These are phyloP conservation scores for Hippasteria phrygiana DNA, from an alignment of 53 echinoderm and acorn worm genomes.

Conservation along the genomic window DNA sequence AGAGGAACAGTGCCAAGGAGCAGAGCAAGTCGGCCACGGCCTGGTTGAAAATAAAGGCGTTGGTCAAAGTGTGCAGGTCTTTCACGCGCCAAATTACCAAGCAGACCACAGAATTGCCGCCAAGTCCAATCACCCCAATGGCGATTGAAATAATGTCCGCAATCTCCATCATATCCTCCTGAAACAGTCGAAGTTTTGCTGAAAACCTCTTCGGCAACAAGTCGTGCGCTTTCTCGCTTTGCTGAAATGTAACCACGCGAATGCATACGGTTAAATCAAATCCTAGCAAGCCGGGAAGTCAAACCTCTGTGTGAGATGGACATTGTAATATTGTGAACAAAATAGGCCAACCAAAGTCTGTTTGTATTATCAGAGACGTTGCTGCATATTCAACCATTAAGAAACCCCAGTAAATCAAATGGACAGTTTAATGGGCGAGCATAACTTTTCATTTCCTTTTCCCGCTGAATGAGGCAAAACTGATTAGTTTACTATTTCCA, in stretches of 20 bases:
- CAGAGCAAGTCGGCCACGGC: slow-evolving; percentile 80
- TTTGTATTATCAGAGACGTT: background rate
- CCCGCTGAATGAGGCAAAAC: background rate
- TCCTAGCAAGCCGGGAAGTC: background rate
- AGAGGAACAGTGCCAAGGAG: slow-evolving; percentile 70
- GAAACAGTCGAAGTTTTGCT: too few relatives aligned
- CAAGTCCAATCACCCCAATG: slow-evolving; percentile 58
- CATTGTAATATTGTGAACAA: background rate
- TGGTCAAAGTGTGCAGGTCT: slow-evolving; percentile 68
- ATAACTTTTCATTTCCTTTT: background rate
- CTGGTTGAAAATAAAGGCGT: slow-evolving; percentile 84
- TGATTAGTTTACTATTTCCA: background rate
- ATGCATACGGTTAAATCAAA: background rate
- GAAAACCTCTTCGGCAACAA: background rate
- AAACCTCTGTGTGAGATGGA: background rate
- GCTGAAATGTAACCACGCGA: background rate
- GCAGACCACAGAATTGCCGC: slow-evolving; percentile 78
- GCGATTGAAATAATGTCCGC: background rate
- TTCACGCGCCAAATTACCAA: slow-evolving; percentile 67
- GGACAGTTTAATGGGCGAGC: background rate
- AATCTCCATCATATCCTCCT: background rate
- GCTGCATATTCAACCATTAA: background rate
- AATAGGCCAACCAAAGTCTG: background rate
- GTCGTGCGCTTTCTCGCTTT: too few relatives aligned
- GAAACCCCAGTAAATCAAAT: background rate